These are phyloP conservation scores for Solenopsis fugax DNA, from an alignment of 1,140 invertebrate species.

Conservation along the genomic window DNA sequence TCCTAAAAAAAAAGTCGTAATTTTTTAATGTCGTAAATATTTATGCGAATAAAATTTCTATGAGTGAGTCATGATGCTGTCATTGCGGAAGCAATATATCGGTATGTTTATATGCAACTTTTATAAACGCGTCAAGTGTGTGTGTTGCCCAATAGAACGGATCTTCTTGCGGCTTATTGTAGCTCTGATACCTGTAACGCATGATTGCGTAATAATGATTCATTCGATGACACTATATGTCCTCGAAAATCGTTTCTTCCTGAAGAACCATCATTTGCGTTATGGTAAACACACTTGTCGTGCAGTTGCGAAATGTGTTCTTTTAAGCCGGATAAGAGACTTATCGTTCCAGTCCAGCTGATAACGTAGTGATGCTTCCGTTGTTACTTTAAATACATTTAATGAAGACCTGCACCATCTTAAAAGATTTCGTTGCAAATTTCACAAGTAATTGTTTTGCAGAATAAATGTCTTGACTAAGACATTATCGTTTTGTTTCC, in stretches of 20 bases:
- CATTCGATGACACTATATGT: slow-evolving; percentile 66
- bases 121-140: neutral
- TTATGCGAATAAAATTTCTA: slow-evolving; percentile 20
- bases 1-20: neutral
- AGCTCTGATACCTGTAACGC: neutral
- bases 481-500: neutral
- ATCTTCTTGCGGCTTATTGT: slow-evolving; percentile 31
- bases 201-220: slow-evolving; percentile 67
- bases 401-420: neutral
- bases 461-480: neutral
- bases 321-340: slow-evolving; percentile 47
- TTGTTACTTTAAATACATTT: neutral
- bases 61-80: neutral
- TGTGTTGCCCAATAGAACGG: too few species aligned
- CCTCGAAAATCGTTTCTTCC: slow-evolving; percentile 54
- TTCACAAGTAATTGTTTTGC: neutral
- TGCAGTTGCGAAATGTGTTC: slow-evolving; percentile 1
- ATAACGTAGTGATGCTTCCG: slow-evolving; percentile 25
- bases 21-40: neutral
- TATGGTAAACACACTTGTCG: slow-evolving; percentile 49
- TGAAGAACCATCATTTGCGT: slow-evolving; percentile 42
- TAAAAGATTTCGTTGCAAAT: neutral
- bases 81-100: neutral
- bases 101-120: neutral
- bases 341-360: slow-evolving; percentile 26